Evolutionary conservation across 92 coral and sea anemone species (phyloP).

Genomic region (Bergia sp.): DNA sequence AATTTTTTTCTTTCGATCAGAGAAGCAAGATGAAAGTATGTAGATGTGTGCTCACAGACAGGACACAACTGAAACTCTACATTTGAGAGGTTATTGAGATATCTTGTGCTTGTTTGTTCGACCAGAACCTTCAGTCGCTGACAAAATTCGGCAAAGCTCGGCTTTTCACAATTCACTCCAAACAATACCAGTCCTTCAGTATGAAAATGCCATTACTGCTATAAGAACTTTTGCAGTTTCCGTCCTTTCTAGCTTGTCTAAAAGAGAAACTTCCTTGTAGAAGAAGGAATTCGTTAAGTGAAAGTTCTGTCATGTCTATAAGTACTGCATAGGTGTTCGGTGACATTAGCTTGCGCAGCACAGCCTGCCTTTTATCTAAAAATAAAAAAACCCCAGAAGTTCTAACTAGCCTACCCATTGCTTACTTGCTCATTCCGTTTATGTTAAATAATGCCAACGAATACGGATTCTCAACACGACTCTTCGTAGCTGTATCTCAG

Average conservation of each 20-base stretch:
- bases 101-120: constrained; percentile 26
- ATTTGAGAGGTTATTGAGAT: constrained; percentile 10
- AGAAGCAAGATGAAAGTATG: background rate
- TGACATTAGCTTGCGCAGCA: background rate
- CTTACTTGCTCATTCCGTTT: constrained; percentile 45
- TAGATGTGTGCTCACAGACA: background rate
- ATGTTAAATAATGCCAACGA: background rate
- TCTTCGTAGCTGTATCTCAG: background rate
- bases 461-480: background rate
- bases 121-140: background rate
- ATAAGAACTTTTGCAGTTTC: background rate
- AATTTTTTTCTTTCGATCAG: background rate
- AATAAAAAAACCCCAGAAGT: background rate
- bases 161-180: background rate
- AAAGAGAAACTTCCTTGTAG: background rate
- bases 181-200: background rate
- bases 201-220: background rate
- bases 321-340: background rate
- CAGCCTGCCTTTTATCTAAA: background rate
- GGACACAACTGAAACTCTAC: background rate
- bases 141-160: background rate
- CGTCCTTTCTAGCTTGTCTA: background rate
- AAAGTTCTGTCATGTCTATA: background rate
- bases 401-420: background rate
- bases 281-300: constrained; percentile 47